Percentiles rank a stretch among this genome's conserved stretches.
Evolutionary conservation across 1,140 invertebrate genomes (phyloP).

Genomic region (Tribolium madens): DNA sequence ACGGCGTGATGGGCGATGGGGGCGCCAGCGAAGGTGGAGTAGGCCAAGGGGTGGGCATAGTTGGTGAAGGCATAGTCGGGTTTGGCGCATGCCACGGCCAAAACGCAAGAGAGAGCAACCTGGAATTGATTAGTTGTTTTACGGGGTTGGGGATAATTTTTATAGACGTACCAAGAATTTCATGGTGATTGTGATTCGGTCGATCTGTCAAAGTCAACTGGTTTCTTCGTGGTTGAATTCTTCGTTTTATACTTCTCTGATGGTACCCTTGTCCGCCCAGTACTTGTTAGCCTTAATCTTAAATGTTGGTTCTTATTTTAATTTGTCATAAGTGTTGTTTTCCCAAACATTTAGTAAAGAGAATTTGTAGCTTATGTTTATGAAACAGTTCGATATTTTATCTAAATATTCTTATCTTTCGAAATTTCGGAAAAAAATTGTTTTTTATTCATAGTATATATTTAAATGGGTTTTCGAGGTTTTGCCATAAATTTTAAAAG

Average conservation of each 20-base stretch:
- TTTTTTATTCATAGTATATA: neutral
- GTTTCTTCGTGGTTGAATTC: constrained; percentile 5
- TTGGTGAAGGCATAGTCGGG: constrained; percentile 65
- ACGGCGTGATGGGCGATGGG: constrained; percentile 65
- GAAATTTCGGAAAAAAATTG: constrained; percentile 10
- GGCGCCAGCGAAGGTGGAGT: constrained; percentile 58
- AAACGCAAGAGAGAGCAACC: constrained; percentile 57
- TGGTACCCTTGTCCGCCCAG: constrained; percentile 25
- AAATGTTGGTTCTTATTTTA: neutral
- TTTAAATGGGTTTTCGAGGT: neutral
- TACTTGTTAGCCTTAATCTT: constrained; percentile 39
- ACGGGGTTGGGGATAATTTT: neutral
- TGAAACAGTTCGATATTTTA: neutral
- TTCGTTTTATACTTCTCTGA: constrained; percentile 36
- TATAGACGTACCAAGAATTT: constrained; percentile 55
- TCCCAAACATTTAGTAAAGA: neutral
- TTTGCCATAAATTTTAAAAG: neutral
- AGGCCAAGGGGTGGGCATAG: constrained; percentile 61
- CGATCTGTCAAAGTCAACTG: constrained; percentile 41
- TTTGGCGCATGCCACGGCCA: constrained; percentile 46
- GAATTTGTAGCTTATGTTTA: neutral
- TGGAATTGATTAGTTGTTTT: constrained; percentile 48
- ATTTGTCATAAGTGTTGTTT: constrained; percentile 17
- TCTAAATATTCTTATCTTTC: neutral
- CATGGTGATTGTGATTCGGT: constrained; percentile 52